Base-by-base conservation (phyloP, 2,888 invertebrate genomes). In the Subacronicta megacephala region DNA sequence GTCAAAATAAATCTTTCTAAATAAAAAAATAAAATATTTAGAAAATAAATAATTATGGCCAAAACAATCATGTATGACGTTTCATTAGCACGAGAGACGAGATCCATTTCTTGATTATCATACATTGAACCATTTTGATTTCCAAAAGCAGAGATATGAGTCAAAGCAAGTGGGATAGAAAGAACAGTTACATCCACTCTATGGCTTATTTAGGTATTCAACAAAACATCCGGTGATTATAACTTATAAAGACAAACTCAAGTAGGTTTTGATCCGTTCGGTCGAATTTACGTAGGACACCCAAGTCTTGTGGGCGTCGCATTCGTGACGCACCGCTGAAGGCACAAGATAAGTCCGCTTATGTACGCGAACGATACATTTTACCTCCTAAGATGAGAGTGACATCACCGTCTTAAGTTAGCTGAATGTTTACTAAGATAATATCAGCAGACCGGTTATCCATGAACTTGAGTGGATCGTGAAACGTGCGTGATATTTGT, bases 401-500 rank as follows among this genome's bases (percentile, higher is more conserved):
- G 93, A 93, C 87, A 93, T 93, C 93, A 93, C 67, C 85, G 52
- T 56, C 84, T 82, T 63, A 78, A 85, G 63, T 85, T 85, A 83
- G 80, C 73, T 75, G 69, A 77, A 81, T 88, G 80, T 90, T 90
- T 89, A 87, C 85, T 68, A 62, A 74, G 66, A 62, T 62, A 71
- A 72, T 72, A 66, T 53, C 55, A 53, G 45, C 52, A 62, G 43
- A 71, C 77, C 58, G 63, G 68, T 74, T 66, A 71, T 70, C 79
- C 82, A 74, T 84, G 79, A 85, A 82, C 82, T 84, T 88, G 82
- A 71, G 61, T 38, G 40, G 41, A 37, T 55, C 47, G n/a, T n/a
- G 20, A 33, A 40, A 54, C 37, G 42, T 56, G 23, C 13, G 53
- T 51, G 16, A 35, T 55, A 46, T 54, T 59, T 58, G 41, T 46